These are phyloP conservation scores for Origma solitaria DNA, from an alignment of 2,113 vertebrate species.

Conservation along the genomic window DNA sequence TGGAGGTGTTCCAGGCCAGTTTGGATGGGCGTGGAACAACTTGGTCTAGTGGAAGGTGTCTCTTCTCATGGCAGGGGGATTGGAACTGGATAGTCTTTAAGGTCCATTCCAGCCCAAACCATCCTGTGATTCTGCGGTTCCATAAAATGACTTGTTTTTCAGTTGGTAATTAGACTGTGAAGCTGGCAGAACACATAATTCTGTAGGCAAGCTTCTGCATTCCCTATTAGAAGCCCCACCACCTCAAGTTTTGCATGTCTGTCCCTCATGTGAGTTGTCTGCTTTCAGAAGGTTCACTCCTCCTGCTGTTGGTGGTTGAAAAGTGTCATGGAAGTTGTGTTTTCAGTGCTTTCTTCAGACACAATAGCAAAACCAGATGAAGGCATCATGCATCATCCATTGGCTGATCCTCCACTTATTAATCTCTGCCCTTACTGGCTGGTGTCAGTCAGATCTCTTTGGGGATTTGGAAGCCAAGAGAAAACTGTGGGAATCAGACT, in stretches of 20 bases:
- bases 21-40: not conserved
- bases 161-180: not conserved
- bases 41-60: not conserved
- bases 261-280: not conserved
- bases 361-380: not conserved
- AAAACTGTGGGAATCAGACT: slow-evolving; percentile 13
- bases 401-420: not conserved
- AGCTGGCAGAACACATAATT: not conserved
- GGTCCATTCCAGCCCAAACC: not conserved
- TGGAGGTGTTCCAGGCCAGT: not conserved
- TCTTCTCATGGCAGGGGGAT: too few species aligned
- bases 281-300: not conserved
- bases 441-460: not conserved
- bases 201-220: not conserved
- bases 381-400: not conserved
- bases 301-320: not conserved
- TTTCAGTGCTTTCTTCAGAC: not conserved
- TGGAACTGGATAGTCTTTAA: not conserved
- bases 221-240: not conserved
- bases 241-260: not conserved
- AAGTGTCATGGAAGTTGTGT: not conserved
- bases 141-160: not conserved
- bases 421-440: not conserved
- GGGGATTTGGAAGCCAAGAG: not conserved
- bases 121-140: not conserved